A percentile compares a stretch with the other conserved stretches of the same genome.
phyloP scores from a whole-genome alignment of 2,797 vertebrate species.

The Taenioides sp. region DNA sequence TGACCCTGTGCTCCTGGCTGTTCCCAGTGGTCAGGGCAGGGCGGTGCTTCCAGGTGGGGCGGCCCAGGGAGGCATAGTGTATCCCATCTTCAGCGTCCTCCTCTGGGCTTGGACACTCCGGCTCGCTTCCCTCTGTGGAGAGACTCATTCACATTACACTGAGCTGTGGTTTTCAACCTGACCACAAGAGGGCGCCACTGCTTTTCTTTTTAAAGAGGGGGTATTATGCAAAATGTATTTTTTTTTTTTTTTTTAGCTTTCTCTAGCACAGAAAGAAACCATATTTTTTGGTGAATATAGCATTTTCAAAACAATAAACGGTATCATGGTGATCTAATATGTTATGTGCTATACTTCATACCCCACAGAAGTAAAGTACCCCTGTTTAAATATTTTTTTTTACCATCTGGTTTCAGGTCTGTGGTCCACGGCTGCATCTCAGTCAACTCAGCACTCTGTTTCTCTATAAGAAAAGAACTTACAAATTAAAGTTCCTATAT shows the following conservation, averaged over 20 bases:
- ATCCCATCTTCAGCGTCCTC: constrained; percentile 44
- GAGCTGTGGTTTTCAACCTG: neutral
- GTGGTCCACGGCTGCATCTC: constrained; percentile 50
- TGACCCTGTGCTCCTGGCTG: constrained; percentile 39
- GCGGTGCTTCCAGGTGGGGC: constrained; percentile 58
- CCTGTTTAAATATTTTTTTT: neutral
- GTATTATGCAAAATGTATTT: too few species aligned
- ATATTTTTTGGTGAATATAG: too few species aligned
- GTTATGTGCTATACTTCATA: too few species aligned
- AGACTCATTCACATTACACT: neutral
- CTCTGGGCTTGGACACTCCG: accelerated
- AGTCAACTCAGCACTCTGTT: constrained; percentile 15
- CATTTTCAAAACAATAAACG: too few species aligned
- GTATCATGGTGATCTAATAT: too few species aligned
- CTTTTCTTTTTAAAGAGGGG: too few species aligned
- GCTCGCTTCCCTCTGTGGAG: constrained; percentile 20
- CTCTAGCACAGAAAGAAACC: too few species aligned
- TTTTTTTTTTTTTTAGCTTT: too few species aligned
- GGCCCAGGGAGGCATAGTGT: constrained; percentile 68
- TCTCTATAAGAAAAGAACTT: constrained; percentile 8
- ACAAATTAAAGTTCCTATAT: neutral
- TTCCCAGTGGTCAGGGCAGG: constrained; percentile 19
- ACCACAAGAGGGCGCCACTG: neutral
- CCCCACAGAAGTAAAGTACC: too few species aligned
- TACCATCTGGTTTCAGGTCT: constrained; percentile 19